Base-by-base conservation (phyloP, 2,113 vertebrate species). In the Cephalopholis sonnerati region DNA sequence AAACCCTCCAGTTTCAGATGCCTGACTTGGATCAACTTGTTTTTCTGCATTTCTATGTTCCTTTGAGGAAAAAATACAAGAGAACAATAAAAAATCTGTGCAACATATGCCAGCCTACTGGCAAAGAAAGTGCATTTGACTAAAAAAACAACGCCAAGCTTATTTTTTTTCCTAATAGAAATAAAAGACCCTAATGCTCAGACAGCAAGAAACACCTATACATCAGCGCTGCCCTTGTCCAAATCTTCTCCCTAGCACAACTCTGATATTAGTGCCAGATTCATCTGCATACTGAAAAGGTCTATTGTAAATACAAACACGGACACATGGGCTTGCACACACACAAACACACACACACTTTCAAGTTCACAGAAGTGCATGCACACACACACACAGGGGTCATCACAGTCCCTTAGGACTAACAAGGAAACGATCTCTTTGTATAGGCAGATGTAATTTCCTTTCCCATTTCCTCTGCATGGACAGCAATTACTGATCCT, bases 401-500 rank as follows among this genome's bases (percentile, higher is more conserved):
- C 92, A 90, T 84, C 82, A 22, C 39, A 83, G 86, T 92, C 91
- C 82, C 92, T 83, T 48, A 80, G 87, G 91, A 85, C 79, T 87
- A 85, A 92, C 85, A 92, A 90, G 91, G 85, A 93, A 91, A 91
- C 70, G 0, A 92, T 91, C 80, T 89, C 63, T 90, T 91, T 92
- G 81, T 89, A 86, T 84, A 84, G 90, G 77, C 85, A 85, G 88
- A 92, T 93, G 93, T 90, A 90, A 94, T 94, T 93, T 94, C 92
- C 90, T 84, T 91, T 86, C 84, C 90, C 88, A 93, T 93, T 94
- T 93, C 89, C 93, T 84, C 84, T 85, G 81, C 82, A 79, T 11
- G 29, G 87, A 90, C 85, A 78, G 82, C 92, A 92, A 94, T 94
- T 93, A 93, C 90, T 88, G 90, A 89, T 94, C 86, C 86, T 87